Percentiles rank a stretch among this genome's conserved stretches.
Evolutionary conservation across 1,140 invertebrate species (phyloP).

Genomic region (Epicauta chinensis): DNA sequence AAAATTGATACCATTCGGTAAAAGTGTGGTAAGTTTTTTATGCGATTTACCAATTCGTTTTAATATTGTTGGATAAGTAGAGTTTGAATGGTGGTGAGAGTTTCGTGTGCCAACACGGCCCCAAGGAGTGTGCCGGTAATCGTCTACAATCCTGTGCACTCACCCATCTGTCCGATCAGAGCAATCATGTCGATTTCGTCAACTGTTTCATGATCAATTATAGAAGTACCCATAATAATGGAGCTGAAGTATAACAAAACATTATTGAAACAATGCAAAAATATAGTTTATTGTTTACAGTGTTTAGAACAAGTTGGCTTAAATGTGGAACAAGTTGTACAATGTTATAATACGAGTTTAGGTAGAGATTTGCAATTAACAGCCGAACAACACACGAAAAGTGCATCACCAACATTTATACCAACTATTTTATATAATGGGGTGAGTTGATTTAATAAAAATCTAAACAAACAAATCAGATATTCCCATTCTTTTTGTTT

Average conservation of each 20-base stretch:
- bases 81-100: conserved; percentile 25
- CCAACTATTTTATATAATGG: conserved; percentile 58
- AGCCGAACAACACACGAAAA: conserved; percentile 49
- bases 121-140: conserved; percentile 35
- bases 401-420: conserved; percentile 50
- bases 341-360: conserved; percentile 44
- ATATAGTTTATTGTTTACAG: conserved; percentile 40
- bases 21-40: conserved; percentile 53
- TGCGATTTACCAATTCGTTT: neutral
- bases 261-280: neutral
- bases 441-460: conserved; percentile 25
- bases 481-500: neutral
- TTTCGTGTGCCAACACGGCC: conserved; percentile 38
- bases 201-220: conserved; percentile 35
- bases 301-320: conserved; percentile 45
- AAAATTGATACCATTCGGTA: conserved; percentile 68
- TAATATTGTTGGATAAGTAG: conserved; percentile 15
- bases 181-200: conserved; percentile 32
- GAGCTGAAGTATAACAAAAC: conserved; percentile 16
- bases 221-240: conserved; percentile 14
- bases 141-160: conserved; percentile 34
- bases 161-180: conserved; percentile 23
- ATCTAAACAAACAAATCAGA: neutral
- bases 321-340: conserved; percentile 36
- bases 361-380: conserved; percentile 48